Base-by-base conservation (phyloP, 1,140 invertebrate genomes). In the Leptonema lineaticorne region DNA sequence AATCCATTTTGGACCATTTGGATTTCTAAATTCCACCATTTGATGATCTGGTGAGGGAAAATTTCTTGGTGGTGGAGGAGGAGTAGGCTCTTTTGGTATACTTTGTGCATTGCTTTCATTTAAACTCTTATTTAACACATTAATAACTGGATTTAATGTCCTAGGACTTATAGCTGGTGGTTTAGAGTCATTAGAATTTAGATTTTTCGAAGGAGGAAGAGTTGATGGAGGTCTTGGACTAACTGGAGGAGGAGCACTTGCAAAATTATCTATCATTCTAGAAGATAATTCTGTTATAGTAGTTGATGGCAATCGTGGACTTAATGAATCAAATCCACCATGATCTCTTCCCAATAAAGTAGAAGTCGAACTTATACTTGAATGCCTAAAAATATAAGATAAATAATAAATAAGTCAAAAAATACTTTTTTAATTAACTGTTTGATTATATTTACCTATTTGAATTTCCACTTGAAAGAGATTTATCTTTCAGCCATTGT, bases 1-100 rank as follows among this genome's bases (percentile, higher is more conserved):
- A 75, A 79, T 64, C 80, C 79, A 59, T 79, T 79, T 26, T 73
- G 64, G 64, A n/a, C 63, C 70, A n/a, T 70, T 65, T 11, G 68
- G 66, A 56, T 63, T 69, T 45, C 68, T 57, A 41, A 72, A 69
- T 20, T 72, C 70, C 11, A 69, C 70, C 64, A 69, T 67, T 63
- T 67, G 70, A 29, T 72, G 70, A 27, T 72, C 70, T 1, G 70
- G 70, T 4, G 70, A 72, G 9, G 70, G 70, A 28, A 69, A 69
- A 24, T 48, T 67, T 41, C 50, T 1, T 24, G 20, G 41, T 20
- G 27, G 70, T 46, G 16, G 67, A 37, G 1, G 45, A 16, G 46
- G 70, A 58, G 22, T 22, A 9, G 16, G 1, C 16, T 48, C 41
- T 46, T 53, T 50, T 1, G 41, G 1, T 11, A 24, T 2, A 53